Evolutionary conservation across 2,113 vertebrate species (phyloP).

Genomic region (Burhinus oedicnemus): DNA sequence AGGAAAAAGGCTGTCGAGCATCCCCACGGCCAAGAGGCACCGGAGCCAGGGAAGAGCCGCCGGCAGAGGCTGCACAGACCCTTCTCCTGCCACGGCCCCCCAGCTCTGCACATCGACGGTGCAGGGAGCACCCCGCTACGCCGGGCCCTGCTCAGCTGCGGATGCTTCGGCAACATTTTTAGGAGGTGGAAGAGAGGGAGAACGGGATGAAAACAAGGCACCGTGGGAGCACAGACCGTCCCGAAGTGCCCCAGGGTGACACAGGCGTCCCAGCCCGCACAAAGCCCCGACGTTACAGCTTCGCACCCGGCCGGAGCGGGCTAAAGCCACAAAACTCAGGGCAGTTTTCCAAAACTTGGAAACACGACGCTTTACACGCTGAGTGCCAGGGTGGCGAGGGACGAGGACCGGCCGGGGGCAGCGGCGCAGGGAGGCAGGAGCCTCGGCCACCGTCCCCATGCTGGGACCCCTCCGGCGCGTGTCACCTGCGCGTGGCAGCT

Average conservation of each 20-base stretch:
- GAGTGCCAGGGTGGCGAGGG: neutral
- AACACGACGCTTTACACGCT: rapidly evolving
- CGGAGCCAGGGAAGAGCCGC: neutral
- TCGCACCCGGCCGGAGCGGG: rapidly evolving
- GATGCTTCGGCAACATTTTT: rapidly evolving
- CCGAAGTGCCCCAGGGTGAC: neutral
- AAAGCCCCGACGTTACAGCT: neutral
- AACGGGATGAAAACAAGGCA: neutral
- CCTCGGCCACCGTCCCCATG: rapidly evolving
- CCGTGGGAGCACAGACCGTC: rapidly evolving
- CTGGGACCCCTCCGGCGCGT: neutral
- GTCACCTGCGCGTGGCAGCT: neutral
- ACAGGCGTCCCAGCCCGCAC: rapidly evolving
- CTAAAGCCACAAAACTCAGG: neutral
- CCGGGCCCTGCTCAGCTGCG: neutral
- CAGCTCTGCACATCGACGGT: neutral
- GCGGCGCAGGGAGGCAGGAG: neutral
- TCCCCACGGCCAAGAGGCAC: constrained; percentile 7
- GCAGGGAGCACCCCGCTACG: rapidly evolving
- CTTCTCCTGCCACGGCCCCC: neutral
- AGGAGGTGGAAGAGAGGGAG: neutral
- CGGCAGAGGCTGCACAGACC: neutral
- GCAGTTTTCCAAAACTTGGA: neutral
- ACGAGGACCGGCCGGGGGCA: rapidly evolving
- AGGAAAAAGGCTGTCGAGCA: constrained; percentile 45